Conservation (phyloP, 2,888 invertebrate species). For the Netelia virgata region DNA sequence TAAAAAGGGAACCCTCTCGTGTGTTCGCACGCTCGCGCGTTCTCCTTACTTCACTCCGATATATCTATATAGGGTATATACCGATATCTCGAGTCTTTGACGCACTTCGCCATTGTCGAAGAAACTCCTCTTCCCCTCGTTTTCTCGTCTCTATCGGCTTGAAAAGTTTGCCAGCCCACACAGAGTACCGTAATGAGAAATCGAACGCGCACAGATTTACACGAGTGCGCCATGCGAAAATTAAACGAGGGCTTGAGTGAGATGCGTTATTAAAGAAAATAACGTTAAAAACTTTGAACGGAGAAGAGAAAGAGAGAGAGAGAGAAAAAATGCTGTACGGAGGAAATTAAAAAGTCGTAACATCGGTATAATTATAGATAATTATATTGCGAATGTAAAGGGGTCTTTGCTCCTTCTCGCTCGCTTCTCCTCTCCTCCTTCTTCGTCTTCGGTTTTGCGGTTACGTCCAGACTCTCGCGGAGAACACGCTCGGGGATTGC, state of each 20-base stretch:
- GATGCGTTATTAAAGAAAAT: background rate
- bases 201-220: background rate
- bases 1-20: constrained; percentile 72
- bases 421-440: background rate
- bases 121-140: constrained; percentile 72
- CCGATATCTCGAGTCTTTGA: constrained; percentile 61
- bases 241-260: background rate
- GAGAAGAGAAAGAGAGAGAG: background rate
- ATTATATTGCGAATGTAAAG: constrained; percentile 62
- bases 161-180: constrained; percentile 72
- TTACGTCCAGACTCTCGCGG: constrained; percentile 28
- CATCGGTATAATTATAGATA: constrained; percentile 62
- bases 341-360: constrained; percentile 50
- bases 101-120: constrained; percentile 78
- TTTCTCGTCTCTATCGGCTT: constrained; percentile 6
- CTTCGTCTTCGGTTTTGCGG: constrained; percentile 43
- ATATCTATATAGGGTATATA: constrained; percentile 33
- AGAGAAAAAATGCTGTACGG: background rate
- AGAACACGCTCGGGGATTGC: constrained; percentile 76
- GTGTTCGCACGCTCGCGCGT: constrained; percentile 6
- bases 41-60: constrained; percentile 22
- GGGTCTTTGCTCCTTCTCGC: constrained; percentile 29
- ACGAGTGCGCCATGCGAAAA: constrained; percentile 2
- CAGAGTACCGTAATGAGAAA: constrained; percentile 43
- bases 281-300: background rate